phyloP scores from a whole-genome alignment of 2,888 invertebrate genomes.

The Lingula anatina region DNA sequence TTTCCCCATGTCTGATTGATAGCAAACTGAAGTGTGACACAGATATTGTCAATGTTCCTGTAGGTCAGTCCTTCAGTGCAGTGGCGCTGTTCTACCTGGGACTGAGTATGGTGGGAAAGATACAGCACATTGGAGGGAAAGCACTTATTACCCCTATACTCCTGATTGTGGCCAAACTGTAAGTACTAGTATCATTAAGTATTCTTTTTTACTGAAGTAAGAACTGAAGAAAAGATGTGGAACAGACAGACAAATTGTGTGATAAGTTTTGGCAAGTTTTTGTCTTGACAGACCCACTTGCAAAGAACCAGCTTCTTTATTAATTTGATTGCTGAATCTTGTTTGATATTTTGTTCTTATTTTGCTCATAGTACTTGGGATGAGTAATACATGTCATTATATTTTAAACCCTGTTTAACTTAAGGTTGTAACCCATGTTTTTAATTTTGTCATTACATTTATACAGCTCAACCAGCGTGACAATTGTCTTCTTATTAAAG shows the following conservation, averaged over 20 bases:
- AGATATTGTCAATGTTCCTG: constrained; percentile 16
- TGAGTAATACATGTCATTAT: too few species aligned
- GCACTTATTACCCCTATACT: constrained; percentile 79
- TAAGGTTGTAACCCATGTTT: too few species aligned
- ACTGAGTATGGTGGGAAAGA: constrained; percentile 86
- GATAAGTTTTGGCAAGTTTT: too few species aligned
- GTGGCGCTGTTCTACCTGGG: constrained; percentile 87
- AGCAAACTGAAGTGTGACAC: too few species aligned
- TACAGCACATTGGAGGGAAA: constrained; percentile 71
- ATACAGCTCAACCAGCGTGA: background rate
- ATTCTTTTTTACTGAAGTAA: background rate
- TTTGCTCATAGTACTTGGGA: too few species aligned
- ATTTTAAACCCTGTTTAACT: too few species aligned
- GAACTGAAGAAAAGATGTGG: background rate
- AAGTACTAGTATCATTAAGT: constrained; percentile 13
- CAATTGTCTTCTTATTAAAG: background rate
- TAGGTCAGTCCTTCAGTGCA: constrained; percentile 73
- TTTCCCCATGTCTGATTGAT: too few species aligned
- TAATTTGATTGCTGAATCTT: too few species aligned
- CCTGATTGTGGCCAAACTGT: constrained; percentile 77
- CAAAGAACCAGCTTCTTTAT: too few species aligned
- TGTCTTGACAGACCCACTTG: too few species aligned
- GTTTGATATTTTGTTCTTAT: too few species aligned
- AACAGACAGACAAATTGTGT: too few species aligned
- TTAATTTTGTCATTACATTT: background rate